These are phyloP conservation scores for Epinotia ramella DNA, from an alignment of 2,888 invertebrate genomes.

Conservation along the genomic window DNA sequence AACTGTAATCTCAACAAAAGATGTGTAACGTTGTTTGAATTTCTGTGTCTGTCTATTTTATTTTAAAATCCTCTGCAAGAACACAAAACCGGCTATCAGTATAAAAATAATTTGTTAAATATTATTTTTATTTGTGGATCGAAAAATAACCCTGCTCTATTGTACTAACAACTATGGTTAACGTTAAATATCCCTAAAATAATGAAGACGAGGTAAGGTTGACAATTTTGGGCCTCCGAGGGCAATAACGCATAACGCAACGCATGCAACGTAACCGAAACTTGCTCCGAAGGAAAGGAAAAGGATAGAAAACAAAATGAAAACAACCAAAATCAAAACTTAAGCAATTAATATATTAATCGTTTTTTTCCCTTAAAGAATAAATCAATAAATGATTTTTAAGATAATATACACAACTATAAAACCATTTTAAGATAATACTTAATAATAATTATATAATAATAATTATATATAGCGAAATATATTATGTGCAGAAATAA, in stretches of 20 bases:
- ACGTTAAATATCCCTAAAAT: constrained; percentile 83
- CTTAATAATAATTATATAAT: constrained; percentile 85
- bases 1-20: constrained; percentile 70
- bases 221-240: constrained; percentile 74
- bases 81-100: constrained; percentile 83
- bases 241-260: constrained; percentile 64
- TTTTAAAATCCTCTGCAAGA: constrained; percentile 78
- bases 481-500: constrained; percentile 86
- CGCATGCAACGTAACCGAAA: constrained; percentile 61
- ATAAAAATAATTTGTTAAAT: constrained; percentile 83
- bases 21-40: constrained; percentile 72
- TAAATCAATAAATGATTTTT: constrained; percentile 85
- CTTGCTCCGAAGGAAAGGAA: constrained; percentile 72
- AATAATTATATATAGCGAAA: constrained; percentile 85
- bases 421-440: constrained; percentile 85
- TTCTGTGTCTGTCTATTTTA: constrained; percentile 53
- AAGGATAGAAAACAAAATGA: constrained; percentile 72
- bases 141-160: constrained; percentile 86
- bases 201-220: constrained; percentile 83
- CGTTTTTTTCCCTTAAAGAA: constrained; percentile 82
- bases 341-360: constrained; percentile 86
- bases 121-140: constrained; percentile 79
- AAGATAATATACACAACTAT: constrained; percentile 83
- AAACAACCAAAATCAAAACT: constrained; percentile 84
- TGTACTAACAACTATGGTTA: constrained; percentile 84